These are phyloP conservation scores for Buathra laborator DNA, from an alignment of 2,888 invertebrate genomes.

Conservation along the genomic window DNA sequence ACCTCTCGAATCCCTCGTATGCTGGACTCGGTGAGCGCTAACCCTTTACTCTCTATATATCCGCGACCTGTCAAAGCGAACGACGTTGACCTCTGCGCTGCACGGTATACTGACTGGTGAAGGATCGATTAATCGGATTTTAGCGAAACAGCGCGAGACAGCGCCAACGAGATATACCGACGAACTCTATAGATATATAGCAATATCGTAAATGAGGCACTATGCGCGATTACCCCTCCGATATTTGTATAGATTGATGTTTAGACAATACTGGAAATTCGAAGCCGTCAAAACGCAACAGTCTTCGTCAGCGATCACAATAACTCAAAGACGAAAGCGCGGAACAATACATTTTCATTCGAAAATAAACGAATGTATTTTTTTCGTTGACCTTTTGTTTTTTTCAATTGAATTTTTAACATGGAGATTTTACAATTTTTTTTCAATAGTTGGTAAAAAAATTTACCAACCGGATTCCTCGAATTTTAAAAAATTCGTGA, in stretches of 20 bases:
- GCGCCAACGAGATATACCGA: conserved; percentile 29
- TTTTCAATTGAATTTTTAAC: not conserved
- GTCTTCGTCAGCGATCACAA: not conserved
- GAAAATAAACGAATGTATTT: not conserved
- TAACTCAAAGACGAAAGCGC: not conserved
- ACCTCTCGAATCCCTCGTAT: not conserved
- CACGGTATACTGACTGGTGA: conserved; percentile 37
- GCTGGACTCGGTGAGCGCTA: not conserved
- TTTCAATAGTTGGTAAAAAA: not conserved
- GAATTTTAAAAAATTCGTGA: too few relatives aligned
- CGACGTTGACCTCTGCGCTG: conserved; percentile 56
- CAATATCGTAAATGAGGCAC: not conserved
- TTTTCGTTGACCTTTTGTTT: not conserved
- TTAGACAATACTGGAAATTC: not conserved
- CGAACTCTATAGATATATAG: conserved; percentile 12
- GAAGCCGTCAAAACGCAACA: not conserved
- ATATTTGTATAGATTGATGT: not conserved
- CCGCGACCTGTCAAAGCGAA: conserved; percentile 58
- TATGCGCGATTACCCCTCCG: not conserved
- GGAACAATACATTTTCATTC: not conserved
- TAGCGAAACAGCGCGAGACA: conserved; percentile 58
- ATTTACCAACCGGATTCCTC: too few relatives aligned
- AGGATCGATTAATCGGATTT: conserved; percentile 71
- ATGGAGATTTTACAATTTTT: not conserved
- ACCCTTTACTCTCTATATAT: conserved; percentile 13